Conservation (phyloP, 2,113 vertebrate species). For the Galemys pyrenaicus region DNA sequence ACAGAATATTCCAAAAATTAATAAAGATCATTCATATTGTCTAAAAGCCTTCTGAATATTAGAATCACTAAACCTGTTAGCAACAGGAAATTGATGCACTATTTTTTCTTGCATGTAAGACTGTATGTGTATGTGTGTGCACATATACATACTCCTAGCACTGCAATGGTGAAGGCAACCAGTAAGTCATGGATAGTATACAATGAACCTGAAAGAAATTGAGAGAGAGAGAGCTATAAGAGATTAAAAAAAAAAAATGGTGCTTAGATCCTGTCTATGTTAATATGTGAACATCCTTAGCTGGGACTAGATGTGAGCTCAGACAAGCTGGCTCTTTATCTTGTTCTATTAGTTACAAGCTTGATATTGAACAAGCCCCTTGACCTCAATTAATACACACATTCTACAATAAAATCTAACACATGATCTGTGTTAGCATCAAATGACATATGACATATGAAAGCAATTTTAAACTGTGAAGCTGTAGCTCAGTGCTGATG, state of each 20-base stretch:
- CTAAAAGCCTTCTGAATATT: neutral
- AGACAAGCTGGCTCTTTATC: neutral
- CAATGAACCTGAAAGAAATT: too few relatives aligned
- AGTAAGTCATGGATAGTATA: neutral
- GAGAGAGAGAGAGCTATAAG: neutral
- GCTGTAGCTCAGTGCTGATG: neutral
- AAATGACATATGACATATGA: neutral
- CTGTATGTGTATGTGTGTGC: neutral
- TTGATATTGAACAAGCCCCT: neutral
- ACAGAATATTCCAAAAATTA: neutral
- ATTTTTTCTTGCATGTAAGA: neutral
- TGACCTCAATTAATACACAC: neutral
- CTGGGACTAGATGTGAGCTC: accelerated
- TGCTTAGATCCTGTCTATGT: neutral
- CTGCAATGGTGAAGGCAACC: neutral
- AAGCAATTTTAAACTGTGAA: neutral
- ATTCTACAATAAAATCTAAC: neutral
- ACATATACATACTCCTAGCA: neutral
- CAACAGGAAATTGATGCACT: neutral
- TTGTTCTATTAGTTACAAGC: neutral
- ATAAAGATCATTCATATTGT: neutral
- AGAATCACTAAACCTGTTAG: neutral
- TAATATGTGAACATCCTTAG: neutral
- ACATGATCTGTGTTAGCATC: neutral
- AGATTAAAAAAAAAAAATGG: too few relatives aligned